Base-by-base conservation (phyloP, 2,113 vertebrate genomes). In the Dascyllus trimaculatus region DNA sequence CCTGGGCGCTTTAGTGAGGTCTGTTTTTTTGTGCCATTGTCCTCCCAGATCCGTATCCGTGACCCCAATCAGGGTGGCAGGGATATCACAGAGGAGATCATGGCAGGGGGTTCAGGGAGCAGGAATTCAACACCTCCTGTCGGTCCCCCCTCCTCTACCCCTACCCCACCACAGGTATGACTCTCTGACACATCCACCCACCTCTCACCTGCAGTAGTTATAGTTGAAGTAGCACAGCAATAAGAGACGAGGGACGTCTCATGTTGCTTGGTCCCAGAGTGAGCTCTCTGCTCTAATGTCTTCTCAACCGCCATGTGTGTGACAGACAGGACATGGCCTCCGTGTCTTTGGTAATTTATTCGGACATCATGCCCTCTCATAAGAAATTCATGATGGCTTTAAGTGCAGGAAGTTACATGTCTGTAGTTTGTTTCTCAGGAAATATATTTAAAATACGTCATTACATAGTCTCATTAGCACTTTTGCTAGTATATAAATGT, bases 21-120 rank as follows among this genome's bases (percentile, higher is more conserved):
- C 13, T 82, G 56, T 84, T 72, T 52, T 87, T 90, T 80, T 84
- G 77, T 80, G 57, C 74, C 80, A 87, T 92, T 93, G 89, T 92
- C 78, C 84, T 90, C 67, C 0, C 80, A 99, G 98, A 99, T 99
- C 94, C 96, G 98, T 89, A 99, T 99, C 91, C 95, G 98, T 62
- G 98, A 99, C 93, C 98, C 98, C 71, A 99, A 97, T 93, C 98
- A 98, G 90, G 98, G 97, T 25, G 98, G 98, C 84, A 97, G 94
- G 93, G 98, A 99, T 78, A 98, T 99, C 93, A 99, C 98, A 0
- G 98, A 99, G 81, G 98, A 99, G 91, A 99, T 99, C 80, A 97
- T 99, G 98, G 97, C 97, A n/a, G 95, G 96, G 70, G 93, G 91
- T 51, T 96, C 96, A 76, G 97, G 98, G 83, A 99, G 98, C 94